These are phyloP conservation scores for Leptoteleia sp. DNA, from an alignment of 1,140 invertebrate genomes.

Conservation along the genomic window DNA sequence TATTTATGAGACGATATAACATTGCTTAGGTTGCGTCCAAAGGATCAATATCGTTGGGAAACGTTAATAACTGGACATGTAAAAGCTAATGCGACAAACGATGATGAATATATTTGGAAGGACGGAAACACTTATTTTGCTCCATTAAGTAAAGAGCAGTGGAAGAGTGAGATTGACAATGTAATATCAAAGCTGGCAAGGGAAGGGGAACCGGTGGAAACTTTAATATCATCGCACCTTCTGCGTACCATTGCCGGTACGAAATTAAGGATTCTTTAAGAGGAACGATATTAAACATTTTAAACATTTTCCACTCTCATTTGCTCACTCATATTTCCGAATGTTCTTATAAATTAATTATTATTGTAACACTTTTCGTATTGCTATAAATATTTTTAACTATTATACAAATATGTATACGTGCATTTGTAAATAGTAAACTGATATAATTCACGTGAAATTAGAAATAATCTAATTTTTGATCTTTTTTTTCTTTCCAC, in stretches of 20 bases:
- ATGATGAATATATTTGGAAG: slow-evolving; percentile 75
- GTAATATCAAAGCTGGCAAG: slow-evolving; percentile 71
- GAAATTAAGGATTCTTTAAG: too few relatives aligned
- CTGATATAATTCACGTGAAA: too few relatives aligned
- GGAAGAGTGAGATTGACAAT: slow-evolving; percentile 74
- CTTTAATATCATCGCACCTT: slow-evolving; percentile 72
- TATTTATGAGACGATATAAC: neutral
- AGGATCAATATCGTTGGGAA: slow-evolving; percentile 71
- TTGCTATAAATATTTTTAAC: too few relatives aligned
- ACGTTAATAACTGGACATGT: slow-evolving; percentile 68
- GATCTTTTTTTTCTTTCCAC: too few relatives aligned
- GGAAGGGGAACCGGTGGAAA: slow-evolving; percentile 75
- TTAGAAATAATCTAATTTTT: too few relatives aligned
- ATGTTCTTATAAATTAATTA: too few relatives aligned
- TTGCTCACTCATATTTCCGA: too few relatives aligned
- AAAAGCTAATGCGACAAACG: slow-evolving; percentile 22
- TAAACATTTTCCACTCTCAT: too few relatives aligned
- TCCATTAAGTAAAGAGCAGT: slow-evolving; percentile 69
- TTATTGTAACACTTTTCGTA: too few relatives aligned
- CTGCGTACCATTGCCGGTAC: slow-evolving; percentile 71
- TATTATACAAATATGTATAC: too few relatives aligned
- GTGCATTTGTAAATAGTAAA: too few relatives aligned
- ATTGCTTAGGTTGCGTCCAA: slow-evolving; percentile 66
- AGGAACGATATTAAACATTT: too few relatives aligned
- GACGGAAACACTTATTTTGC: slow-evolving; percentile 65